Percentiles rank a stretch among this genome's conserved stretches.
These are phyloP conservation scores for Drosophila repleta DNA, from an alignment of 1,140 invertebrate genomes.

Conservation along the genomic window DNA sequence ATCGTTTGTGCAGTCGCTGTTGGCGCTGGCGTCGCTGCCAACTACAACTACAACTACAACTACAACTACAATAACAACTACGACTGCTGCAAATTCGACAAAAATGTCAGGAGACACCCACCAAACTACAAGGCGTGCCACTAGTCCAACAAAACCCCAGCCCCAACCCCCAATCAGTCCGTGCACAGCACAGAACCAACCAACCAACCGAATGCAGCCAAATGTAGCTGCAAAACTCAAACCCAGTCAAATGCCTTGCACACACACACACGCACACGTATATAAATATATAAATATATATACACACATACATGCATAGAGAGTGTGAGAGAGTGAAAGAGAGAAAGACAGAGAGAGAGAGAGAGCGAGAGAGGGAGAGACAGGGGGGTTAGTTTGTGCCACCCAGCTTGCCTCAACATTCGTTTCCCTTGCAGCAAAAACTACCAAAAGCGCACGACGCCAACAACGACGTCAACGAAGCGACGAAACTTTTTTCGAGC, in stretches of 20 bases:
- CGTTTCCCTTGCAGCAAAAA: conserved; percentile 60
- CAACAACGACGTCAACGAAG: conserved; percentile 78
- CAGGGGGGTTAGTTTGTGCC: conserved; percentile 23
- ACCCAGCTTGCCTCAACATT: conserved; percentile 7
- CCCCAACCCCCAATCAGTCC: background rate
- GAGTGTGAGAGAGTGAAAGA: no score
- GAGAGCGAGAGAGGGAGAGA: background rate
- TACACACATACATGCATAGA: conserved; percentile 8
- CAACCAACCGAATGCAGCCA: conserved; percentile 80
- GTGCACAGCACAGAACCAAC: conserved; percentile 40
- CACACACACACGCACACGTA: conserved; percentile 31
- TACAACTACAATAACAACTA: conserved; percentile 36
- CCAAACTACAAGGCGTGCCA: conserved; percentile 69
- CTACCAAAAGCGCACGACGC: conserved; percentile 64
- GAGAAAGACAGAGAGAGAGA: background rate
- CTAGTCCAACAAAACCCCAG: background rate
- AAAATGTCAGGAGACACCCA: conserved; percentile 79
- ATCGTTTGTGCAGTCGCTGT: conserved; percentile 67
- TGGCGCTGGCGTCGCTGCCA: conserved; percentile 30
- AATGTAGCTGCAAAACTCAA: conserved; percentile 78
- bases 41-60: conserved; percentile 23
- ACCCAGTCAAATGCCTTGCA: conserved; percentile 69
- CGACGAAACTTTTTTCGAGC: conserved; percentile 83
- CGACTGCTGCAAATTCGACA: conserved; percentile 74
- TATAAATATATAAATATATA: conserved; percentile 3